Percentiles rank a stretch among this genome's conserved stretches.
Evolutionary conservation across 2,888 invertebrate genomes (phyloP).

Genomic region (Pinctada fucata): DNA sequence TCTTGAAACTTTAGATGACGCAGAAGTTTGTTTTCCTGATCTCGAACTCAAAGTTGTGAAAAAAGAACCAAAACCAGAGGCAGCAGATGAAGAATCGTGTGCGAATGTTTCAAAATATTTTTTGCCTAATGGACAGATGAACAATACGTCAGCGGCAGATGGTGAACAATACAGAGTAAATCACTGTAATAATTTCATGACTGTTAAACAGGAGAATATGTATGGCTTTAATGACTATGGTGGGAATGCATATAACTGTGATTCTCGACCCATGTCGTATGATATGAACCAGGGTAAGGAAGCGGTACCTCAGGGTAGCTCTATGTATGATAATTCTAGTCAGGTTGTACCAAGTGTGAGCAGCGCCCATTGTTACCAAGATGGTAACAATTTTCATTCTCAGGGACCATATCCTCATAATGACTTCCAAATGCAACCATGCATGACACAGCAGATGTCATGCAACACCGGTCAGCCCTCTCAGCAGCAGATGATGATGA

Average conservation of each 20-base stretch:
- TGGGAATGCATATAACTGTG: not conserved
- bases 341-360: not conserved
- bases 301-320: not conserved
- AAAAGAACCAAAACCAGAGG: slow-evolving; percentile 51
- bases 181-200: slow-evolving; percentile 25
- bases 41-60: slow-evolving; percentile 66
- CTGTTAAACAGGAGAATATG: slow-evolving; percentile 43
- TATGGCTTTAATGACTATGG: slow-evolving; percentile 44
- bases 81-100: slow-evolving; percentile 25
- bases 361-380: slow-evolving; percentile 8
- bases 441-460: slow-evolving; percentile 2
- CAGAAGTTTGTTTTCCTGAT: slow-evolving; percentile 75
- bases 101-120: not conserved
- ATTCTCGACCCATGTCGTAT: not conserved
- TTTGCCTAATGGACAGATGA: not conserved
- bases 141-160: not conserved
- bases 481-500: slow-evolving; percentile 14
- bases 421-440: slow-evolving; percentile 3
- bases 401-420: not conserved
- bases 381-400: slow-evolving; percentile 19
- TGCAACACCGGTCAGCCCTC: not conserved
- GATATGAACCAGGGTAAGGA: not conserved
- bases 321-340: not conserved
- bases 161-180: not conserved
- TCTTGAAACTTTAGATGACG: slow-evolving; percentile 64